Base-by-base conservation (phyloP, 92 coral and sea anemone species). In the Paramuricea clavata region DNA sequence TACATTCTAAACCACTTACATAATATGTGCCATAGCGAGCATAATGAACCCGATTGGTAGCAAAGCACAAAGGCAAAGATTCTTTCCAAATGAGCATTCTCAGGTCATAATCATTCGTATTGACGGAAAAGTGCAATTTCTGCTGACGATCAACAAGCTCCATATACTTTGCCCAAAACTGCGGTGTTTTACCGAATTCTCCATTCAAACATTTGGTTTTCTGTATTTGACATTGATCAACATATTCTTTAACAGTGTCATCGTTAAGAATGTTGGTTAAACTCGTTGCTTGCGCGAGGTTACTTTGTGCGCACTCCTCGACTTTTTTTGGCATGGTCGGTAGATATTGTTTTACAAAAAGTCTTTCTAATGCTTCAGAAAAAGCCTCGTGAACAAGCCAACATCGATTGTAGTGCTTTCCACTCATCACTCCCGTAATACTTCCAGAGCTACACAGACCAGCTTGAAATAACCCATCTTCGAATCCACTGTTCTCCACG, bases 351-450 rank as follows among this genome's bases (percentile, higher is more conserved):
- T 70, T 25, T 34, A 34, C 1, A 26, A 70, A 70, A 12, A 70
- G 49, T 60, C 88, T 74, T 70, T 42, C 76, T 71, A 88, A 60
- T 30, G 26, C 62, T 13, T 54, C 62, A 2, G 62, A 19, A 21
- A 54, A 54, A 2, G 22, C 26, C 11, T 54, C 62, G 27, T 54
- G 62, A 19, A 6, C 2, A 2, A 17, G 23, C 62, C 62, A 54
- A 9, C 27, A 19, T 5, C 62, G 23, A 9, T 54, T 54, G 27
- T 54, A 54, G 27, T 54, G 62, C 11, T 54, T 54, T 2, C 62
- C 62, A 21, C 25, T 19, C 2, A 54, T 19, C 26, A 54, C 23
- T 5, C 62, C 62, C 1, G 6, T 21, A 21, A 54, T 54, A 13
- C 62, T 54, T 54, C 62, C 62, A 0, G 26, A 19, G 27, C 62